Base-by-base conservation (phyloP, 2,113 vertebrate genomes). In the Strix aluco region DNA sequence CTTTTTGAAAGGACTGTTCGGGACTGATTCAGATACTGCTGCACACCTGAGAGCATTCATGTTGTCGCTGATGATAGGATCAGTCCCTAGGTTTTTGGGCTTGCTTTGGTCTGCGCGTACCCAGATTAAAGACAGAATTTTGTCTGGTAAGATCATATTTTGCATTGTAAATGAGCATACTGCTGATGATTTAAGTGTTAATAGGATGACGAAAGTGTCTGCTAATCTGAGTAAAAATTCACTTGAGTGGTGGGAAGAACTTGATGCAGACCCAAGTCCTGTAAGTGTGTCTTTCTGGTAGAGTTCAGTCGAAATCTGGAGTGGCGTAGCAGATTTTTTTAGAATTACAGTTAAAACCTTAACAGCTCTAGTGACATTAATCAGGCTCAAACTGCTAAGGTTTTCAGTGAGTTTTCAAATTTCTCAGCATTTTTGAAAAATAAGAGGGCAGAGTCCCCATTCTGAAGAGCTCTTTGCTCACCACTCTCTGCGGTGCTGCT, bases 141-240 rank as follows among this genome's bases (percentile, higher is more conserved):
- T 85, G 80, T 51, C 72, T 90, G 73, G 15, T 75, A 72, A 47
- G 7, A 65, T 55, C 10, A 6, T 78, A 26, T 73, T 89, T 92
- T 77, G 66, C 58, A 72, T 92, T 80, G 77, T 82, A 91, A 91
- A 81, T 91, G 25, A 89, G 86, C 57, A 61, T 63, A 44, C 58
- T 78, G 63, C 32, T 85, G 83, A 46, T 95, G 54, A 93, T 85
- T 59, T 59, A 81, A 84, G 61, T 86, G 58, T 72, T 95, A 84
- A 73, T 89, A 57, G 36, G 47, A 84, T 86, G 86, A 92, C 0
- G 4, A 79, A 91, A 62, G 65, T 79, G 40, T 90, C 58, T 92
- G 34, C 52, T 95, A 91, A 86, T 74, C 59, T 67, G 58, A 93
- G 36, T 73, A 65, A 82, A 92, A 91, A 62, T 46, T 93, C 54